A percentile compares a stretch with the other conserved stretches of the same genome.
Evolutionary conservation across 2,888 invertebrate genomes (phyloP).

Genomic region (Ophion slaviceki): DNA sequence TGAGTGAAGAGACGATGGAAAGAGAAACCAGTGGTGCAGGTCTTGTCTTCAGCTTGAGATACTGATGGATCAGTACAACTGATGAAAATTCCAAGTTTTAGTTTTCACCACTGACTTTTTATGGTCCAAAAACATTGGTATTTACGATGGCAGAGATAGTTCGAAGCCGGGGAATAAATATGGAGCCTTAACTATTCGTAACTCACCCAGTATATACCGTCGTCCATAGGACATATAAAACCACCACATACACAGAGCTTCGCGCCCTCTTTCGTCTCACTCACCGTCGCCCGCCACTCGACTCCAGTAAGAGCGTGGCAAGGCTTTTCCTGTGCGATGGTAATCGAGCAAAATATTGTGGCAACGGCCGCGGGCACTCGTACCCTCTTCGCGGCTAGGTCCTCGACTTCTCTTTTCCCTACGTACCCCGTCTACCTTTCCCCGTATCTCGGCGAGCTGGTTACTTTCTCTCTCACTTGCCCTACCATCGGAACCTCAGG

Average conservation of each 20-base stretch:
- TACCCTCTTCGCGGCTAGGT: slow-evolving; percentile 71
- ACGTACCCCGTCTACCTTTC: slow-evolving; percentile 63
- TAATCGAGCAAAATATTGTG: slow-evolving; percentile 82
- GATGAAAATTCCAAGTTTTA: neutral
- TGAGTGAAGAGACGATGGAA: neutral
- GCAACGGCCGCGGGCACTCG: slow-evolving; percentile 77
- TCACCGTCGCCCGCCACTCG: slow-evolving; percentile 59
- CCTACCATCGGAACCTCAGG: slow-evolving; percentile 30
- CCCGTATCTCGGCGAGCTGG: slow-evolving; percentile 56
- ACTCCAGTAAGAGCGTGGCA: slow-evolving; percentile 58
- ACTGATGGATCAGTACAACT: too few species aligned
- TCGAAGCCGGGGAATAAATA: neutral
- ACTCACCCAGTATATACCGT: slow-evolving; percentile 39
- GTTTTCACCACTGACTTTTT: neutral
- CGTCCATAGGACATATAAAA: slow-evolving; percentile 15
- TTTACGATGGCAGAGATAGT: neutral
- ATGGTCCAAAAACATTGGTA: neutral
- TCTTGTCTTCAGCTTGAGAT: too few species aligned
- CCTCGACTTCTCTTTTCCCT: slow-evolving; percentile 75
- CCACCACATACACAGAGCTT: slow-evolving; percentile 29
- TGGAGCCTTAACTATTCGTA: neutral
- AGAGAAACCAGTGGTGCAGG: too few species aligned
- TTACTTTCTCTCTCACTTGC: slow-evolving; percentile 64
- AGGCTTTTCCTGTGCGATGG: slow-evolving; percentile 78
- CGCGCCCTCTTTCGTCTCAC: slow-evolving; percentile 53